Base-by-base conservation (phyloP, 2,888 invertebrate genomes). In the Lacanobia oleracea region DNA sequence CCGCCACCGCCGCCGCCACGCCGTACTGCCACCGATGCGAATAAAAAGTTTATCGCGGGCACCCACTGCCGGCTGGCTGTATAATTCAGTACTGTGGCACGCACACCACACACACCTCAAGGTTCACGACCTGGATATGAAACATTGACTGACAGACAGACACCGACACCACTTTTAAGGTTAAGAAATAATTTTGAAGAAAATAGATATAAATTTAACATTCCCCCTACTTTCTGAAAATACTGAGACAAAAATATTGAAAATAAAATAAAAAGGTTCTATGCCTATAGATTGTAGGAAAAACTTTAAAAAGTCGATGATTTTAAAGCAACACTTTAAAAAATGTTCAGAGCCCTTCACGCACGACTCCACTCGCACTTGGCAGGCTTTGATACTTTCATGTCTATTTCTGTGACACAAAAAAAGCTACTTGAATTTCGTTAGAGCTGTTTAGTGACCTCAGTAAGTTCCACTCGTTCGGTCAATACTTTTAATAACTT, bases 21-120 rank as follows among this genome's bases (percentile, higher is more conserved):
- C 33, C 33, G 33, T 8, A 6, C 53, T 43, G n/a, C 21, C 67
- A 21, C 60, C 73, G 71, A 23, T 63, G 16, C 65, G 27, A 79
- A 75, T 75, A 75, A 51, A 79, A 75, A 75, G 45, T 70, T 65
- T 71, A 67, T 50, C 74, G 75, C 45, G 14, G n/a, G n/a, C 33
- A n/a, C 7, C 14, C 14, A 8, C 40, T 8, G 18, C 21, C 43
- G n/a, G 16, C n/a, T 21, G 33, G 9, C 33, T 71, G 27, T 72
- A 48, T 61, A 65, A 67, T 67, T 66, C 66, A 67, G 67, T 16
- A 23, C 43, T 27, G 21, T 21, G 21, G 37, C 56, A 54, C 63
- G 59, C 77, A 63, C 69, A 12, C 14, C 21, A 12, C 16, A 60
- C 40, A n/a, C 54, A 12, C 21, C 18, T 27, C 59, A 18, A 23